Conservation (phyloP, 2,888 invertebrate species). For the Eubasilissa splendida region DNA sequence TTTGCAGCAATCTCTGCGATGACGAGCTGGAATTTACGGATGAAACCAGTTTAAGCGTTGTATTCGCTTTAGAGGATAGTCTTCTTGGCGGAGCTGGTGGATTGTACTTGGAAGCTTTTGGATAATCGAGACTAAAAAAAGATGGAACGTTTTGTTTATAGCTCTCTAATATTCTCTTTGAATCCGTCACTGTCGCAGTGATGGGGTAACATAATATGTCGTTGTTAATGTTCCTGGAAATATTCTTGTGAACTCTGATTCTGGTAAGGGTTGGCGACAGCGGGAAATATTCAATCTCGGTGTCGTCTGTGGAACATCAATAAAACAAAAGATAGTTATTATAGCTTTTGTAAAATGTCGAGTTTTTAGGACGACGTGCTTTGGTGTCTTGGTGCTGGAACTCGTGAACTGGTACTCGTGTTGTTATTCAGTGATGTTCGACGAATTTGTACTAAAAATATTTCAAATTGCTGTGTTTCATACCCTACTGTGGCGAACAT, state of each 20-base stretch:
- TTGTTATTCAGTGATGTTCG: neutral
- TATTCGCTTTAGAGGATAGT: slow-evolving; percentile 82
- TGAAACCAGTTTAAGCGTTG: slow-evolving; percentile 78
- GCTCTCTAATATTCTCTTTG: slow-evolving; percentile 70
- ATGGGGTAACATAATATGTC: slow-evolving; percentile 76
- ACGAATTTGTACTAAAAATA: neutral
- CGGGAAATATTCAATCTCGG: slow-evolving; percentile 87
- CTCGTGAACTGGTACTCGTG: slow-evolving; percentile 23
- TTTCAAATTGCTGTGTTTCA: slow-evolving; percentile 5
- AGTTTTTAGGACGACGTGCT: slow-evolving; percentile 7
- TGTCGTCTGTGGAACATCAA: slow-evolving; percentile 78
- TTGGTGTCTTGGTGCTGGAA: slow-evolving; percentile 21
- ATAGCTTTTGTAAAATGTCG: neutral
- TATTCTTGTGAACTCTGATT: slow-evolving; percentile 82
- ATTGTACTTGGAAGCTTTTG: slow-evolving; percentile 63
- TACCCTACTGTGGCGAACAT: slow-evolving; percentile 2
- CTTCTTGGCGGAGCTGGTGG: slow-evolving; percentile 85
- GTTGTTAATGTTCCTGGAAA: slow-evolving; percentile 66
- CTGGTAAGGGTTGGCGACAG: slow-evolving; percentile 86
- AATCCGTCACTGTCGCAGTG: slow-evolving; percentile 62
- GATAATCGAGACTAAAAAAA: slow-evolving; percentile 66
- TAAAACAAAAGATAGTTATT: slow-evolving; percentile 40
- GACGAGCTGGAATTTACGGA: slow-evolving; percentile 66
- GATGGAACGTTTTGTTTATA: slow-evolving; percentile 76
- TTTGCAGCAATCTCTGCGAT: slow-evolving; percentile 57